phyloP scores from a whole-genome alignment of 2,888 invertebrate species.

The Anoplius nigerrimus region DNA sequence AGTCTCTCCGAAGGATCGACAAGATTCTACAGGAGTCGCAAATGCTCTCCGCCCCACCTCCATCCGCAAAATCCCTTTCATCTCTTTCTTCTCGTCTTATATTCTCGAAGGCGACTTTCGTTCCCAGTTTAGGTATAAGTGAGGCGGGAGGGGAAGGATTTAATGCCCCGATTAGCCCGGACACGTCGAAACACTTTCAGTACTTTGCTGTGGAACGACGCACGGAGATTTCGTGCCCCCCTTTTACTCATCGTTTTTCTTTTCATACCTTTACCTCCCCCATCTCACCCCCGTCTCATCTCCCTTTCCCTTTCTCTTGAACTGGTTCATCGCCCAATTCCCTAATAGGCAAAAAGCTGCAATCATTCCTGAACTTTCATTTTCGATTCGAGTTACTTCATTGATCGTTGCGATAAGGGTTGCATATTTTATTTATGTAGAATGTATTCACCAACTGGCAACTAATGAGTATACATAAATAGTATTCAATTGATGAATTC shows the following conservation, averaged over 20 bases:
- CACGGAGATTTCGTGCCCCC: constrained; percentile 18
- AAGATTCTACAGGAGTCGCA: constrained; percentile 20
- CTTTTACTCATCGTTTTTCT: constrained; percentile 9
- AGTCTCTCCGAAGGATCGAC: constrained; percentile 4
- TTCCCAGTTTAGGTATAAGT: constrained; percentile 7
- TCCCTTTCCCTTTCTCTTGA: constrained; percentile 1
- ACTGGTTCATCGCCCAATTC: constrained; percentile 8
- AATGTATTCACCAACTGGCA: too few species aligned
- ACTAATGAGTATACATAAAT: too few species aligned
- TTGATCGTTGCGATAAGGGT: too few species aligned
- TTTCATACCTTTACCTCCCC: neutral
- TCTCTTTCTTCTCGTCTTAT: constrained; percentile 20
- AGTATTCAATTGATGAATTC: too few species aligned
- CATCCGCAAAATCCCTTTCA: constrained; percentile 34
- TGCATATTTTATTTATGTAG: too few species aligned
- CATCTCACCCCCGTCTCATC: neutral
- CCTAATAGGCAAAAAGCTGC: too few species aligned
- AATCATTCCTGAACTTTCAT: too few species aligned
- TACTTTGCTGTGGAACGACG: constrained; percentile 56
- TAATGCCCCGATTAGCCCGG: constrained; percentile 67
- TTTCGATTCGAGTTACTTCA: too few species aligned
- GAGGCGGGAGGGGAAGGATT: constrained; percentile 49
- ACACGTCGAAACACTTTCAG: constrained; percentile 69
- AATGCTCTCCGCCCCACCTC: constrained; percentile 14
- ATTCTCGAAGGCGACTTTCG: constrained; percentile 34